Evolutionary conservation across 1,140 invertebrate genomes (phyloP).

Genomic region (Aplysia californica): DNA sequence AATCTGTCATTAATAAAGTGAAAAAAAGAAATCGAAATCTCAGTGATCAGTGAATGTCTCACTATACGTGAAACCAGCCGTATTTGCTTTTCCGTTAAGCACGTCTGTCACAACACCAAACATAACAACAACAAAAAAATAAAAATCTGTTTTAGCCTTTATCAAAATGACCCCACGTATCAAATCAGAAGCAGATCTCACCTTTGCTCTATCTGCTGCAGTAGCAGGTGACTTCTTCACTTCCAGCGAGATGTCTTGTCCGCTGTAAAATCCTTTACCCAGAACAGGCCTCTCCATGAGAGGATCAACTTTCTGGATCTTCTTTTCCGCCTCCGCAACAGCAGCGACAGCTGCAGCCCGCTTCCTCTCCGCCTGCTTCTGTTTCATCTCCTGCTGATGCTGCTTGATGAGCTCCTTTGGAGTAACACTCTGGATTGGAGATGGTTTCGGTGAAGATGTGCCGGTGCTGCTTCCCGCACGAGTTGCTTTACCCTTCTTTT

Average conservation of each 20-base stretch:
- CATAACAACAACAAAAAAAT: neutral
- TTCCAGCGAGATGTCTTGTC: conserved; percentile 48
- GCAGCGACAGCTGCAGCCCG: no score
- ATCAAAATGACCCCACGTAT: neutral
- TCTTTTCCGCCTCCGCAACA: no score
- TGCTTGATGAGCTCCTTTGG: conserved; percentile 54
- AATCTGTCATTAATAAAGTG: no score
- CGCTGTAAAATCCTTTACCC: conserved; percentile 49
- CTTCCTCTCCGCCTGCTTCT: conserved; percentile 31
- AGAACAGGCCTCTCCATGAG: conserved; percentile 41
- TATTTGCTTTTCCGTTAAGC: no score
- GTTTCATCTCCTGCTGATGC: conserved; percentile 42
- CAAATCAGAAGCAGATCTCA: conserved; percentile 25
- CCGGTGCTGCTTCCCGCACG: neutral
- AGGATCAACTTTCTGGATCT: no score
- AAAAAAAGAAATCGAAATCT: no score
- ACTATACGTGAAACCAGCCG: no score
- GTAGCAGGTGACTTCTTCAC: neutral
- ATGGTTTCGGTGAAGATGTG: no score
- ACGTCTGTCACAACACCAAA: no score
- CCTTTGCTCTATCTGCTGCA: conserved; percentile 42
- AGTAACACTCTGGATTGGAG: conserved; percentile 38
- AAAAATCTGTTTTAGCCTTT: neutral
- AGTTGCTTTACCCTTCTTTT: neutral
- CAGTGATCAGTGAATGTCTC: no score